Base-by-base conservation (phyloP, 2,888 invertebrate species). In the Andrena chrysosceles region DNA sequence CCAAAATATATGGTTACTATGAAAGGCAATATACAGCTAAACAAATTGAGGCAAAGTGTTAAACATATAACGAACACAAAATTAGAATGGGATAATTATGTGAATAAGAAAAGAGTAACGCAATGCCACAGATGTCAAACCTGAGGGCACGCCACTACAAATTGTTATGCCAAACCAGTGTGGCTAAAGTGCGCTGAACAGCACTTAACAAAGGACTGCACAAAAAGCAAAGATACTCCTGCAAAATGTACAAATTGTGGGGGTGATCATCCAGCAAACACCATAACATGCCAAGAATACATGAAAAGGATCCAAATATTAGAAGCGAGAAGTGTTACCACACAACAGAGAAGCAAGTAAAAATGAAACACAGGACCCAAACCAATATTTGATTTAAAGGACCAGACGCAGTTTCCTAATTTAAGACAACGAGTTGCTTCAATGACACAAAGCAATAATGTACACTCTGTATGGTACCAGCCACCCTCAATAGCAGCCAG, bases 71-170 rank as follows among this genome's bases (percentile, higher is more conserved):
- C 8, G 54, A 54, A 0, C 54, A 54, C 54, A 54, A 54, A 54
- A 54, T 23, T 54, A 54, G 10, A 20, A 54, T 54, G 54, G 54
- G 20, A 60, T 8, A 63, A 69, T 83, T 85, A 89, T 60, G 42
- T 42, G 8, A 90, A 72, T 29, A 87, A 89, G 31, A 86, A 77
- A 66, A 64, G 73, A 59, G 77, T 90, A 7, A 85, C 84, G n/a
- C 90, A 91, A 77, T 90, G 89, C 74, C 89, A 89, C 33, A 26
- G 89, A 31, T 92, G 91, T 64, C 90, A 91, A 77, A 67, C 75
- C 20, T 90, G 88, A 90, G 89, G 90, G 0, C 91, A 91, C 73
- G 89, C 90, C 2, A 89, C 89, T 2, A 29, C 73, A 33, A 87
- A 90, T 48, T 91, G 90, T 63, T 77, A 68, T 26, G 86, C 81